phyloP scores from a whole-genome alignment of 2,113 vertebrate genomes.

The Microtus oregoni region DNA sequence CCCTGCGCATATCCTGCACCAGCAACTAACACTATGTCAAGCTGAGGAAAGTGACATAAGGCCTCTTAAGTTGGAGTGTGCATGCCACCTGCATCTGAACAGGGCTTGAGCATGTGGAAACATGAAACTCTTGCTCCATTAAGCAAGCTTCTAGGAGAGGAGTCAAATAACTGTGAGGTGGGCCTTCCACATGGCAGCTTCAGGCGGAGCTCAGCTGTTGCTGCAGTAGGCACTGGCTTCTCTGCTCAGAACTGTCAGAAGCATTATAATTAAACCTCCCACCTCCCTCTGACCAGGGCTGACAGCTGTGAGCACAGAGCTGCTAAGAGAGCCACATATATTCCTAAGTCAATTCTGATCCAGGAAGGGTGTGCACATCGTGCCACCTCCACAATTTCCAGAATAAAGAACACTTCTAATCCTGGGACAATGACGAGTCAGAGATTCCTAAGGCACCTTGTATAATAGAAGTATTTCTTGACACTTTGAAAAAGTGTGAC shows the following conservation, averaged over 20 bases:
- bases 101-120: slow-evolving; percentile 18
- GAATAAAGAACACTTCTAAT: slow-evolving; percentile 70
- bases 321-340: slow-evolving; percentile 27
- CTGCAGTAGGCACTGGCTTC: slow-evolving; percentile 75
- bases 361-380: slow-evolving; percentile 59
- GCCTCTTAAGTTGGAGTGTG: background rate
- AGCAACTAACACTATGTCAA: background rate
- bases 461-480: slow-evolving; percentile 35
- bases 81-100: slow-evolving; percentile 14
- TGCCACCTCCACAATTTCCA: slow-evolving; percentile 69
- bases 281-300: slow-evolving; percentile 73
- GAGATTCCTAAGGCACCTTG: slow-evolving; percentile 53
- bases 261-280: slow-evolving; percentile 83
- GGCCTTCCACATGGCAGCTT: slow-evolving; percentile 75
- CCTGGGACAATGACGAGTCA: slow-evolving; percentile 51
- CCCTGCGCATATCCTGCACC: background rate
- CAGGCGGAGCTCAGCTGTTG: slow-evolving; percentile 84
- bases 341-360: slow-evolving; percentile 67
- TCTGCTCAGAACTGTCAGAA: slow-evolving; percentile 75
- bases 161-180: slow-evolving; percentile 69
- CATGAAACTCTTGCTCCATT: slow-evolving; percentile 35
- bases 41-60: background rate
- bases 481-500: slow-evolving; percentile 29
- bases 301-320: slow-evolving; percentile 81
- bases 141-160: slow-evolving; percentile 27